These are phyloP conservation scores for Galemys pyrenaicus DNA, from an alignment of 2,113 vertebrate species.

Conservation along the genomic window DNA sequence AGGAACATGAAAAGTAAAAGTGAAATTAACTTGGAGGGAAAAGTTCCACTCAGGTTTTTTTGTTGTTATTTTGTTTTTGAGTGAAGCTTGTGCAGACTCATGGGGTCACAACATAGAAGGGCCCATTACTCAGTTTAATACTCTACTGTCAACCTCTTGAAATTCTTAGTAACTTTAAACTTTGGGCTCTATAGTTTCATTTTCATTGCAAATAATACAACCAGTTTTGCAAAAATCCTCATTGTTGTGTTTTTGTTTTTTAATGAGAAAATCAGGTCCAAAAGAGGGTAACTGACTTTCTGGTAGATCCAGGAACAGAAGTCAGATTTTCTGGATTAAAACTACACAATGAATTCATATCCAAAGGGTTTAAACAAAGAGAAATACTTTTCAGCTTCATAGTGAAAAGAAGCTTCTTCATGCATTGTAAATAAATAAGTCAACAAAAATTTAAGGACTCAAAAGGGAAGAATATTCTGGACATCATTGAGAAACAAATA, in stretches of 20 bases:
- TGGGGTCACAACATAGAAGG: background rate
- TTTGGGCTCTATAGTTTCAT: background rate
- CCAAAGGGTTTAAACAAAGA: slow-evolving; percentile 33
- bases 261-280: slow-evolving; percentile 14
- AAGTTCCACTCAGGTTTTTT: background rate
- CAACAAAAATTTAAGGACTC: slow-evolving; percentile 17
- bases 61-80: slow-evolving; percentile 11
- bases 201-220: background rate
- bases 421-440: background rate
- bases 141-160: background rate
- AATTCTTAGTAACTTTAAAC: slow-evolving; percentile 2
- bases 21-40: slow-evolving; percentile 3
- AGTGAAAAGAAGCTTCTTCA: slow-evolving; percentile 31
- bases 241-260: background rate
- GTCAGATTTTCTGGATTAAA: slow-evolving; percentile 9
- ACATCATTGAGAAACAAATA: background rate
- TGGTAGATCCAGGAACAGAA: background rate
- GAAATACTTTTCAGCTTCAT: background rate
- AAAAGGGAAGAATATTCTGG: slow-evolving; percentile 37
- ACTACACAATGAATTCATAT: background rate
- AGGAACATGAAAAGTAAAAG: slow-evolving; percentile 62
- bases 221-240: background rate
- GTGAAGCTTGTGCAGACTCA: background rate
- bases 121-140: background rate
- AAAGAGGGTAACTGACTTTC: background rate